Evolutionary conservation across 2,113 vertebrate species (phyloP).

Genomic region (Epinephelus cyanopodus): DNA sequence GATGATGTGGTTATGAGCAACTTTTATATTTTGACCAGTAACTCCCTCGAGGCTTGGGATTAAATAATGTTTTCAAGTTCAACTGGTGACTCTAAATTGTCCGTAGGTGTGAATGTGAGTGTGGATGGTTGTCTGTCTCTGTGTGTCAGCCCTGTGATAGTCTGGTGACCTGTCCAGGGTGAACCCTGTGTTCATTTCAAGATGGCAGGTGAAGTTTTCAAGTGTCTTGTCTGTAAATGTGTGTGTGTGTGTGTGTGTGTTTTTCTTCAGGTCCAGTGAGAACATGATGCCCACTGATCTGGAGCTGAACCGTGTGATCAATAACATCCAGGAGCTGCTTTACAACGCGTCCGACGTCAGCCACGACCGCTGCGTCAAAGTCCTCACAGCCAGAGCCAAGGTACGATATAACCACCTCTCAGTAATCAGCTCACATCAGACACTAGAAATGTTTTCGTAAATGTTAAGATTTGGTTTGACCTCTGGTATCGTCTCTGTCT

Average conservation of each 20-base stretch:
- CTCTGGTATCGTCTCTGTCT: not conserved
- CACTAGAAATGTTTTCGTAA: not conserved
- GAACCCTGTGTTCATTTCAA: no score
- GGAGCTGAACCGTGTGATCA: slow-evolving; percentile 91
- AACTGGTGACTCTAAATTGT: no score
- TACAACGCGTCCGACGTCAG: slow-evolving; percentile 92
- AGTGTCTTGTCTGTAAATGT: not conserved
- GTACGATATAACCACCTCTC: slow-evolving; percentile 68
- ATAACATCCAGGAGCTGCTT: slow-evolving; percentile 91
- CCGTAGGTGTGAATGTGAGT: no score
- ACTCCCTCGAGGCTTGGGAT: no score
- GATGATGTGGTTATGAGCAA: not conserved
- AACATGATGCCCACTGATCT: slow-evolving; percentile 92
- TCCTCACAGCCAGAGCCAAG: slow-evolving; percentile 95
- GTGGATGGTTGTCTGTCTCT: no score
- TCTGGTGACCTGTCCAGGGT: no score
- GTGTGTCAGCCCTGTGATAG: no score
- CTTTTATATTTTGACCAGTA: not conserved
- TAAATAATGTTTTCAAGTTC: no score
- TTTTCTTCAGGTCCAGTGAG: slow-evolving; percentile 84
- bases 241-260: not conserved
- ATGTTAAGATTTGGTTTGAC: not conserved
- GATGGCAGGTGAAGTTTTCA: not conserved
- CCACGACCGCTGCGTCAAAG: slow-evolving; percentile 97
- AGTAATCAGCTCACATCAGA: no score